phyloP scores from a whole-genome alignment of 2,888 invertebrate species.

The Keiferia lycopersicella region DNA sequence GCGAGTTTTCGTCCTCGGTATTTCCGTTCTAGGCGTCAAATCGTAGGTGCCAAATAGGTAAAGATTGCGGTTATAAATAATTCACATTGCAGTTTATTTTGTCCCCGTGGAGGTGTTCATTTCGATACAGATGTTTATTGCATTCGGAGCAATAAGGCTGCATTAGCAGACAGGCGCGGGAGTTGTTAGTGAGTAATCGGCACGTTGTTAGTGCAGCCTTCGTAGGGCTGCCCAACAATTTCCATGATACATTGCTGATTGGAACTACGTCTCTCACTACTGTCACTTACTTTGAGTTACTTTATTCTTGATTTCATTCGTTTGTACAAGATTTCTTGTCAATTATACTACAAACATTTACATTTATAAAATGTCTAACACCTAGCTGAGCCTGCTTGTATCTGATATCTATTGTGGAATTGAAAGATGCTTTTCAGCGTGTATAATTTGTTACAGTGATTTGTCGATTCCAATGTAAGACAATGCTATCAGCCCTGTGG shows the following conservation, averaged over 20 bases:
- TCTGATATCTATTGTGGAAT: background rate
- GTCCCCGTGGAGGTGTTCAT: conserved; percentile 41
- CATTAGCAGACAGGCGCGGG: conserved; percentile 47
- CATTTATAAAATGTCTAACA: too few species aligned
- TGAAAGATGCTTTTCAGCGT: background rate
- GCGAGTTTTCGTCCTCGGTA: conserved; percentile 12
- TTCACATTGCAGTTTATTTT: conserved; percentile 30
- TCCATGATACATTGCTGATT: background rate
- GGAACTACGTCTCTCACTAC: too few species aligned
- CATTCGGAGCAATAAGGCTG: conserved; percentile 43
- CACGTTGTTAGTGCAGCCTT: conserved; percentile 29
- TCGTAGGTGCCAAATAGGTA: conserved; percentile 20
- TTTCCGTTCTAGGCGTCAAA: conserved; percentile 8
- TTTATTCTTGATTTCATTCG: background rate
- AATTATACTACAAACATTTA: background rate
- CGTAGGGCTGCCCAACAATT: conserved; percentile 30
- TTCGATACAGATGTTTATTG: conserved; percentile 47
- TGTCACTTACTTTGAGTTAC: background rate
- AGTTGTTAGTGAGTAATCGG: conserved; percentile 51
- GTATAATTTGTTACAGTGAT: background rate
- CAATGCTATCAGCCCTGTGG: conserved; percentile 24
- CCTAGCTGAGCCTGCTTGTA: background rate
- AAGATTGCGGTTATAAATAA: conserved; percentile 35
- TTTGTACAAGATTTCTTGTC: background rate
- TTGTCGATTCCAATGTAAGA: background rate